Evolutionary conservation across 2,797 vertebrate species (phyloP), one percentile per base, ranked within the genome.

Genomic region (Mycteria americana): DNA sequence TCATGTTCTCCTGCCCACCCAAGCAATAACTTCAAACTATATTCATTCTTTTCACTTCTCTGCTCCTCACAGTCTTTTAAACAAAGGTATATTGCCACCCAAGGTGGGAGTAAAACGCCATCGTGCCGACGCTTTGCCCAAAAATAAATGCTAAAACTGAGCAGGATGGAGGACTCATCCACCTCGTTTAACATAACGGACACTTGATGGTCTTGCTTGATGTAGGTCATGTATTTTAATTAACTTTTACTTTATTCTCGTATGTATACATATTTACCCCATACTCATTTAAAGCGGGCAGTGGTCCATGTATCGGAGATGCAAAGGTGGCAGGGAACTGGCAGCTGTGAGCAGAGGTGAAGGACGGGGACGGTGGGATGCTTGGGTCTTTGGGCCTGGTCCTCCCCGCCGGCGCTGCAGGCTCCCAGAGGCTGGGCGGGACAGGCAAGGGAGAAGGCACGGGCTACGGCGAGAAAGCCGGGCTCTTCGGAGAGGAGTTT

Each of bases 391-490:
- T 4, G 33, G 39, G 19, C 45, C 31, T 2, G 14, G 22, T 28
- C 3, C 10, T 63, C 27, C 7, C 15, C 0, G 0, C 12, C 69
- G 50, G 69, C 0, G 3, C 51, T 18, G 5, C 10, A 15, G 33
- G 53, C 43, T 65, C 41, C 28, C 72, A 8, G 37, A 8, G 60
- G 23, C 68, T 15, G 13, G 51, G 48, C 9, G 33, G 30, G n/a
- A 13, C 28, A 18, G 37, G 46, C 0, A 3, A 43, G 30, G 12
- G 43, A 56, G 41, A 7, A 60, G 57, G 81, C 37, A 2, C 25
- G 0, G 13, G 22, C 33, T 18, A 1, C 0, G 8, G 3, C 0
- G 7, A 11, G 41, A n/a, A 12, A 31, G 30, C 14, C 1, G 1
- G 33, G 50, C 5, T 27, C 19, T 50, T 4, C n/a, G 1, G 45